Evolutionary conservation across 2,888 invertebrate genomes (phyloP), one percentile per base, ranked within the genome.

Genomic region (Sylvicola cinctus): DNA sequence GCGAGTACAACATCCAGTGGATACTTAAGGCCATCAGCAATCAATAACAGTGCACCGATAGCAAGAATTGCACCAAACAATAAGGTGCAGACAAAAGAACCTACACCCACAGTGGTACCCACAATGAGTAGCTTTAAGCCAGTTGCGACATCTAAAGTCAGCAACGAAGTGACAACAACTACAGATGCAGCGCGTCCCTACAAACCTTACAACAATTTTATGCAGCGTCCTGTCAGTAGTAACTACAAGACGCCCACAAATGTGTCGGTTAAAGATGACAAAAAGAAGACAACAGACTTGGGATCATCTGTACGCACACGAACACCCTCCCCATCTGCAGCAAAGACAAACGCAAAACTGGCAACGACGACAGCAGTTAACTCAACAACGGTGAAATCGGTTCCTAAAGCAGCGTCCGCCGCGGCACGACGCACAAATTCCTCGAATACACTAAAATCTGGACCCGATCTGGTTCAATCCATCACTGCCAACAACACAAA

Each of bases 1-100:
- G 61, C 61, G 38, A 66, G 69, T 15, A 69, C 72, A 0, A 74
- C 77, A 1, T 74, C 74, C 28, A 76, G 75, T 39, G 75, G 75
- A 0, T 80, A 80, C 49, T 63, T 80, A 35, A 69, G 72, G 42
- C 74, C 81, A 0, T 71, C 77, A 7, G 69, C 73, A 0, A 64
- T 76, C 0, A 78, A 77, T 46, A 20, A 20, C 20, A 20, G 20
- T 20, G 65, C 72, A 25, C 78, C 77, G 4, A 50, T 58, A 35
- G 56, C 56, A 4, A 48, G 59, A 14, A 54, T 59, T 14, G 54
- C 61, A 1, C 58, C 55, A 27, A 52, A 50, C 5, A 49, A 54
- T 8, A 20, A 20, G 20, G 8, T 20, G 20, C 20, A 4, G 20
- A 8, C 20, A 4, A 20, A 20, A 20, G 20, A 20, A 20, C 5